Evolutionary conservation across 1,140 invertebrate genomes (phyloP), one percentile per base, ranked within the genome.

Genomic region (Drosophila arizonae): DNA sequence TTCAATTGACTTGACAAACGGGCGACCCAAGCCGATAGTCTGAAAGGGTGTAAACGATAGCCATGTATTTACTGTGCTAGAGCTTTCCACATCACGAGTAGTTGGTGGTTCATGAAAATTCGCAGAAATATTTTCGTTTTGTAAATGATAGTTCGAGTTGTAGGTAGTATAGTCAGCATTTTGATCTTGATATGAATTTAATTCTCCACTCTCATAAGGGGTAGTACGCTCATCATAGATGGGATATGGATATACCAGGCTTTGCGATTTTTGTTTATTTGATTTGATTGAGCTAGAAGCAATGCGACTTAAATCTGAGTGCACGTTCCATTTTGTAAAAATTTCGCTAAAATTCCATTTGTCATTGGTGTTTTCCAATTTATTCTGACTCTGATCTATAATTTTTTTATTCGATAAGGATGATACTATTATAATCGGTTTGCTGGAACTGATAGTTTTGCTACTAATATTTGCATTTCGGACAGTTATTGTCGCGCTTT

Each of bases 101-200:
- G 21, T 24, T 24, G 21, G 21, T 24, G 21, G 21, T 24, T 24
- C 2, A 24, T 24, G 21, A 24, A 24, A 24, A 24, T 24, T 24
- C 3, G 21, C 1, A 24, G 24, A 41, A 11, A 6, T 13, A 45
- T 39, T 65, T 48, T 28, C 28, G 11, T 3, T 39, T 13, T 21
- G n/a, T 3, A 46, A 57, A 43, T 67, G 71, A 33, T 74, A 13
- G 2, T 63, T 70, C 5, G 70, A 66, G 6, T 67, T 70, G 33
- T 74, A n/a, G 10, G 58, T 73, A 21, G 74, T 70, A n/a, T 67
- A 55, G 0, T 55, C 56, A 8, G 61, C 41, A 3, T 50, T 75
- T 56, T 80, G 77, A 46, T 71, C 63, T 21, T 48, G 13, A 13
- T 11, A 28, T 13, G 21, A 26, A 6, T 11, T 24, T 2, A 4